These are phyloP conservation scores for Nymphalis io DNA, from an alignment of 1,140 invertebrate species.

Conservation along the genomic window DNA sequence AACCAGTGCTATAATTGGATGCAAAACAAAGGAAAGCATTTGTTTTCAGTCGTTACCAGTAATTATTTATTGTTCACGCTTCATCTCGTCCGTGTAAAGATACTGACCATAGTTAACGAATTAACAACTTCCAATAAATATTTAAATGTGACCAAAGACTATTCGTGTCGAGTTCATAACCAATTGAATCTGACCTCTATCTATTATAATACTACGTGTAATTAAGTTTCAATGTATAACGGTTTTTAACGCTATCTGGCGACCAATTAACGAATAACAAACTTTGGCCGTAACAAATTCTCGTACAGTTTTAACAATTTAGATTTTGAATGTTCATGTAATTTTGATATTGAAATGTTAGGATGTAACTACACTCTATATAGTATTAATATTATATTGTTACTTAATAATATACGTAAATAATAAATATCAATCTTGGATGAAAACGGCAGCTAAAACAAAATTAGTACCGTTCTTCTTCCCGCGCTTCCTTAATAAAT, in stretches of 20 bases:
- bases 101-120: conserved; percentile 66
- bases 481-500: no score
- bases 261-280: conserved; percentile 77
- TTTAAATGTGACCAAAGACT: conserved; percentile 64
- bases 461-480: no score
- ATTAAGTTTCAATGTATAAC: conserved; percentile 39
- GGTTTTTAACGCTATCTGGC: conserved; percentile 48
- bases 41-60: conserved; percentile 44
- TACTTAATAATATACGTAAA: no score
- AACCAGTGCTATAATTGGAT: conserved; percentile 9
- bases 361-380: conserved; percentile 47
- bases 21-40: conserved; percentile 39
- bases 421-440: no score
- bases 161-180: conserved; percentile 40
- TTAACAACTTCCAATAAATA: conserved; percentile 67
- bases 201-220: not conserved
- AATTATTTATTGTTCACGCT: conserved; percentile 73
- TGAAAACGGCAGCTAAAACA: no score
- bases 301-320: conserved; percentile 80
- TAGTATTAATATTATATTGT: no score
- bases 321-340: conserved; percentile 66
- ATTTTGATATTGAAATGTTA: conserved; percentile 61
- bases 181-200: conserved; percentile 36
- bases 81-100: conserved; percentile 62
- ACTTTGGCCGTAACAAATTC: conserved; percentile 74